Conservation (phyloP, 2,888 invertebrate species). For the Reticulitermes lucifugus region DNA sequence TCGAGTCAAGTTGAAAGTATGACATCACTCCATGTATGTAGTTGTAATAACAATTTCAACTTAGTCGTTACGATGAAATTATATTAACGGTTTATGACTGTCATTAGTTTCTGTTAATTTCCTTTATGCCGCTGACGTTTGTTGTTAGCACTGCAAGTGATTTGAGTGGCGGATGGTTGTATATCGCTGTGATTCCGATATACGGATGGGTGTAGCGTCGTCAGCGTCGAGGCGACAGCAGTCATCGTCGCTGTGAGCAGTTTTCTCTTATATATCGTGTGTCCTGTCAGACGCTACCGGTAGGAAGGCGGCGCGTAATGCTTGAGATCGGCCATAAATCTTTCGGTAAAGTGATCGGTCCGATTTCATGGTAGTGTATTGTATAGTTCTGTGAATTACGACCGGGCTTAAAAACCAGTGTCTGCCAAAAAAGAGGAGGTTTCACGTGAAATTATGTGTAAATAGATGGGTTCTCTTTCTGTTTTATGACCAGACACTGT, state of each 20-base stretch:
- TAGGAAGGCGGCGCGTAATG: constrained; percentile 22
- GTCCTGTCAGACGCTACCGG: constrained; percentile 8
- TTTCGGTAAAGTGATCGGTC: constrained; percentile 4
- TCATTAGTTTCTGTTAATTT: too few species aligned
- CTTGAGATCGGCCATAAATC: constrained; percentile 28
- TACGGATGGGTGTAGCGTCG: constrained; percentile 9
- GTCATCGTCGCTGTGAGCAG: background rate
- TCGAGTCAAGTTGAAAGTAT: constrained; percentile 19
- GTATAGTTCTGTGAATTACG: background rate
- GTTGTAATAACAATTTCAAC: background rate
- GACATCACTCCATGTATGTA: background rate
- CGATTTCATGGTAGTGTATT: constrained; percentile 7
- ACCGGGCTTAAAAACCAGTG: background rate
- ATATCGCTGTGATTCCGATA: background rate
- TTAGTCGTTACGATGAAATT: too few species aligned
- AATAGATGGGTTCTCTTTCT: background rate
- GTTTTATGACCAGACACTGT: background rate
- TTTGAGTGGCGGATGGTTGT: background rate
- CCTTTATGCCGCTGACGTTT: background rate
- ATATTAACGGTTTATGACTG: too few species aligned
- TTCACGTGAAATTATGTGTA: constrained; percentile 39
- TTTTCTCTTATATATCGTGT: background rate
- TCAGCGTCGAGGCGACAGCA: background rate
- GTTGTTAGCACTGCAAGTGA: background rate
- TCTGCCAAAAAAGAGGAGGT: background rate